Evolutionary conservation across 2,888 invertebrate genomes (phyloP).

Genomic region (Rotaria socialis): DNA sequence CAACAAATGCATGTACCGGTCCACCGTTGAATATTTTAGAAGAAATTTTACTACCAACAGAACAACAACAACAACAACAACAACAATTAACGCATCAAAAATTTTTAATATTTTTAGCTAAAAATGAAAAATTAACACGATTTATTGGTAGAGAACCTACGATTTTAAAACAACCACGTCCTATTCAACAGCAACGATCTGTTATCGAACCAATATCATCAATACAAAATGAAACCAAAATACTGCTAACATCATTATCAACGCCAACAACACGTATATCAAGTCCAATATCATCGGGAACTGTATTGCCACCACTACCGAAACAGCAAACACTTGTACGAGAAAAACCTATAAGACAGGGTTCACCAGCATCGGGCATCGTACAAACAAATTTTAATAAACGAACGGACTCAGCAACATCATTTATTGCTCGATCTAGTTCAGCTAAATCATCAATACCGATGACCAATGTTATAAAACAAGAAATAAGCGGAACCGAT

Average conservation of each 20-base stretch:
- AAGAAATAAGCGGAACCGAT: neutral
- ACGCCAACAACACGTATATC: neutral
- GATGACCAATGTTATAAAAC: neutral
- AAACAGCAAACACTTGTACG: neutral
- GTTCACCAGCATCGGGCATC: neutral
- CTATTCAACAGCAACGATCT: neutral
- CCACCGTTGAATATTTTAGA: conserved; percentile 2
- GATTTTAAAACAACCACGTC: neutral
- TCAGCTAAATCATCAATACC: neutral
- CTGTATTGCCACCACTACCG: neutral
- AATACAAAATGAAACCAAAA: neutral
- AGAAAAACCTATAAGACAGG: conserved; percentile 9
- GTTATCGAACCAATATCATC: neutral
- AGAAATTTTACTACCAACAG: neutral
- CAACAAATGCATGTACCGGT: neutral
- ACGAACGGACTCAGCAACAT: neutral
- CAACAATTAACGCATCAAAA: neutral
- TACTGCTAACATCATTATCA: neutral
- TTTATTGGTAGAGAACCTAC: neutral
- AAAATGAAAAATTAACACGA: conserved; percentile 1
- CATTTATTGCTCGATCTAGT: neutral
- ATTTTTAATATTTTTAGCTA: conserved; percentile 3
- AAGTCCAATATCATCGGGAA: neutral
- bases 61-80: neutral
- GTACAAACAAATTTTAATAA: neutral